A percentile compares a stretch with the other conserved stretches of the same genome.
Evolutionary conservation across 2,797 vertebrate species (phyloP).

Genomic region (Rhabdomys pumilio): DNA sequence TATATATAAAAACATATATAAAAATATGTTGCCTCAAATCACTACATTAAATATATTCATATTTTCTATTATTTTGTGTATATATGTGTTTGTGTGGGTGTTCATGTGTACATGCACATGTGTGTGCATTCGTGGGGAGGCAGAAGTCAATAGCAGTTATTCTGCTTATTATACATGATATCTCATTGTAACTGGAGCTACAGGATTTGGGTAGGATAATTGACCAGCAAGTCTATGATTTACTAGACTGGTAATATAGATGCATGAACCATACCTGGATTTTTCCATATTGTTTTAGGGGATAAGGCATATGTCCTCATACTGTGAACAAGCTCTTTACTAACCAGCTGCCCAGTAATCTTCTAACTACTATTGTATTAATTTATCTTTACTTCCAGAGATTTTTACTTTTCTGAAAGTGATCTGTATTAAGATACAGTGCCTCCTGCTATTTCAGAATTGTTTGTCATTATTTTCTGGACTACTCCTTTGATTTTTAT

Average conservation of each 20-base stretch:
- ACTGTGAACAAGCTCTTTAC: neutral
- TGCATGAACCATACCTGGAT: too few relatives aligned
- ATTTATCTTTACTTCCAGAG: neutral
- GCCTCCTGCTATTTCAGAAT: neutral
- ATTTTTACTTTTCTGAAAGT: slow-evolving; percentile 3
- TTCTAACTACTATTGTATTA: neutral
- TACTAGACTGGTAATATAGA: neutral
- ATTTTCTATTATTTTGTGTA: neutral
- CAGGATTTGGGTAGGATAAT: too few relatives aligned
- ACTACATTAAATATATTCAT: neutral
- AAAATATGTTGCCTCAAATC: neutral
- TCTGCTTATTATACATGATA: neutral
- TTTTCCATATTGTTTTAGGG: neutral
- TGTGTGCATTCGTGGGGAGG: neutral
- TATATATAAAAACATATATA: too few relatives aligned
- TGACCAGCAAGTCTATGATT: neutral
- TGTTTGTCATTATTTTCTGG: neutral
- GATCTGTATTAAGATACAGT: neutral
- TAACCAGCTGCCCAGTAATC: neutral
- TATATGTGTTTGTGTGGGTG: neutral
- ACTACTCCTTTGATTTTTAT: neutral
- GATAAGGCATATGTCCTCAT: neutral
- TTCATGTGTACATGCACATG: too few relatives aligned
- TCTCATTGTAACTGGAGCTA: too few relatives aligned
- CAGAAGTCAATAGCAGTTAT: neutral